phyloP scores from a whole-genome alignment of 2,888 invertebrate genomes.

The Megaustenia siamemsis region DNA sequence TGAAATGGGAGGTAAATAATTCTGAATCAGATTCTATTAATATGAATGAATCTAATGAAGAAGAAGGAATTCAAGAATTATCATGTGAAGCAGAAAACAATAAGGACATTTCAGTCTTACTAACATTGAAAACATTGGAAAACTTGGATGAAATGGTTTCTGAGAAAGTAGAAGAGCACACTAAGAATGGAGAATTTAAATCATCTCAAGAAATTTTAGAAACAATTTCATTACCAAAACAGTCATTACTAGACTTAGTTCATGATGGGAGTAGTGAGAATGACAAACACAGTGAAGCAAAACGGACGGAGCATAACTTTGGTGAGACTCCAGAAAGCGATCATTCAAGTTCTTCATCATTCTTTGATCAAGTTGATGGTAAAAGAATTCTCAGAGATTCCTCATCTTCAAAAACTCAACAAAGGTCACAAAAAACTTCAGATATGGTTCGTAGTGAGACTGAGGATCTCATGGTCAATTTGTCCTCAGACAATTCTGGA shows the following conservation, averaged over 20 bases:
- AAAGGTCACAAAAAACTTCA: constrained; percentile 18
- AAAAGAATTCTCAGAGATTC: not conserved
- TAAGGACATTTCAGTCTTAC: not conserved
- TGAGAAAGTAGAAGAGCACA: not conserved
- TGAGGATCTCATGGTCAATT: constrained; percentile 72
- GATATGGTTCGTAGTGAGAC: constrained; percentile 77
- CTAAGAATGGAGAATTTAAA: not conserved
- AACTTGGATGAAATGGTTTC: not conserved
- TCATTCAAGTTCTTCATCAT: not conserved
- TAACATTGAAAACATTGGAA: not conserved
- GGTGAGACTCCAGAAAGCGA: not conserved
- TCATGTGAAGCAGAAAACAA: not conserved
- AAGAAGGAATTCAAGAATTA: not conserved
- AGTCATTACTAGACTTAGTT: not conserved
- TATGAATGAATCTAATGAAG: not conserved
- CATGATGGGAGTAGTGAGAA: not conserved
- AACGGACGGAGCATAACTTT: not conserved
- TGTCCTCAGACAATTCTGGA: constrained; percentile 67
- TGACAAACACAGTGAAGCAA: not conserved
- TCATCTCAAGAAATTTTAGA: not conserved
- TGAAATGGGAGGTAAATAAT: not conserved
- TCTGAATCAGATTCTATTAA: not conserved
- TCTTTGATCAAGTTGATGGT: constrained; percentile 25
- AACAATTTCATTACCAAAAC: not conserved
- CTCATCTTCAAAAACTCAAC: not conserved